These are phyloP conservation scores for Styela clava DNA, from an alignment of 23 tunicate genomes.

Conservation along the genomic window DNA sequence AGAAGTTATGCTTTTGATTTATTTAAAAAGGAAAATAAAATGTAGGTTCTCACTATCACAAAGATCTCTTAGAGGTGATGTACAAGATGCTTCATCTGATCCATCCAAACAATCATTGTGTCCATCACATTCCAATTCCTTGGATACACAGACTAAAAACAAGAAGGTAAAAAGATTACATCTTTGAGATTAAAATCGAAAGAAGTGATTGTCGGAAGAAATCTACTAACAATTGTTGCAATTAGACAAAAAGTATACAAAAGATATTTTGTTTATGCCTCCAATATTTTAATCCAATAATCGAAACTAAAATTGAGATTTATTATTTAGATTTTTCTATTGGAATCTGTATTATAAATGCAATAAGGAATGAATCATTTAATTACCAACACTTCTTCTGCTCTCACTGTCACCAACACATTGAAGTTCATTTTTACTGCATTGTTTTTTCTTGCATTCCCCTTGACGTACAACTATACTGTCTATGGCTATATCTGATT, in stretches of 20 bases:
- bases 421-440: neutral
- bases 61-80: neutral
- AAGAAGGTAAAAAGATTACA: neutral
- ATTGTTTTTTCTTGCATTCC: slow-evolving; percentile 33
- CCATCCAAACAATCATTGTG: slow-evolving; percentile 51
- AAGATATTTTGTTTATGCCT: too few species aligned
- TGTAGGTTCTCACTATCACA: slow-evolving; percentile 40
- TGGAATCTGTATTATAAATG: too few species aligned
- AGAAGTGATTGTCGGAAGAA: too few species aligned
- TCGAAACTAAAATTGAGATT: too few species aligned
- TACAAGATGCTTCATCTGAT: slow-evolving; percentile 50
- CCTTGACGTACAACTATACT: slow-evolving; percentile 44
- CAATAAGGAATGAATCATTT: too few species aligned
- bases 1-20: too few species aligned
- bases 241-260: too few species aligned
- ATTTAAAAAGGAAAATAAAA: too few species aligned
- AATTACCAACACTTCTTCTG: neutral
- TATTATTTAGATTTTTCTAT: too few species aligned
- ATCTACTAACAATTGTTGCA: too few species aligned
- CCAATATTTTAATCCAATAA: too few species aligned
- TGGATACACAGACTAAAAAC: slow-evolving; percentile 49
- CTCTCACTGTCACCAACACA: slow-evolving; percentile 4
- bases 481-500: slow-evolving; percentile 85
- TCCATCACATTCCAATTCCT: slow-evolving; percentile 63
- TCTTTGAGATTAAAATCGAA: too few species aligned